Base-by-base conservation (phyloP, 2,797 vertebrate species). In the Phylloscopus collybita region DNA sequence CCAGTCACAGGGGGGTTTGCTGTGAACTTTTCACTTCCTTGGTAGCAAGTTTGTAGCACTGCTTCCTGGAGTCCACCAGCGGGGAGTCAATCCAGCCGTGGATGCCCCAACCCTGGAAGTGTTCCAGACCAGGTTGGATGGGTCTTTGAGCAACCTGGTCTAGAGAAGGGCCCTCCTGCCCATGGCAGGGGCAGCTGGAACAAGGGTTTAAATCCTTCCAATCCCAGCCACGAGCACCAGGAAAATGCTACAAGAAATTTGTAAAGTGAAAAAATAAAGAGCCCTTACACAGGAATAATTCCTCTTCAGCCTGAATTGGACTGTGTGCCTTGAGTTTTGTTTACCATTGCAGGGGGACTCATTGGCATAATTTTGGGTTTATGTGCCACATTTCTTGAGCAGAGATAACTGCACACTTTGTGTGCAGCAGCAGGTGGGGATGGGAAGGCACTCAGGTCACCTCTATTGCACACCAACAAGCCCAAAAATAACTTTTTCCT, bases 41-140 rank as follows among this genome's bases (percentile, higher is more conserved):
- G 5, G 17, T 40, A 40, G 53, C 0, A 2, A 16, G 25, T 14
- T 8, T 13, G 40, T 25, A 47, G 61, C 0, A 1, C 21, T 66
- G 76, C 57, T 62, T 53, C 51, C 6, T 0, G 0, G 47, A 50
- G 38, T 14, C 29, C n/a, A 16, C 26, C 23, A 45, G 23, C 1
- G 2, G 30, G 38, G 12, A 82, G 19, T 75, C 36, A 25, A 17
- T 45, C 36, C 65, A 34, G n/a, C 30, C 42, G 44, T 62, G 44
- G 23, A 17, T 50, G 27, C 51, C 29, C 38, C 45, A 34, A 13
- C 8, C 29, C 45, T 53, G 72, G n/a, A 57, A 45, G 51, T 27
- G 29, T 16, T 40, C 1, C 3, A 40, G 51, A 62, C 59, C 17
- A 53, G 38, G 14, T 0, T 65, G 51, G 21, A 71, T 17, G 15